Base-by-base conservation (phyloP, 1,140 invertebrate genomes). In the Lepidurus packardi region DNA sequence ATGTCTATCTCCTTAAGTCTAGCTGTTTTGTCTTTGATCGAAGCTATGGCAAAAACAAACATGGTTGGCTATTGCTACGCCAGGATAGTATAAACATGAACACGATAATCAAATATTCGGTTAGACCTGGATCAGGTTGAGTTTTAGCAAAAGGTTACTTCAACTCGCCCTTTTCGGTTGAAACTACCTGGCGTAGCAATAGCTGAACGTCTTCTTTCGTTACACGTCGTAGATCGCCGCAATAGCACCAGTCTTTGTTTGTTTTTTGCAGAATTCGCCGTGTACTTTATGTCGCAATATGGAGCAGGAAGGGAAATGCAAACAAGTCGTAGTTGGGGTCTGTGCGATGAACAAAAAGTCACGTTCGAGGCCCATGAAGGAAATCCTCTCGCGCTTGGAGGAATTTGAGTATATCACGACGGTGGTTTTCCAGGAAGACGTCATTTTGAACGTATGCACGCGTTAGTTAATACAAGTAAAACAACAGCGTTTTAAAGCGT, bases 291-390 rank as follows among this genome's bases (percentile, higher is more conserved):
- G 53, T 21, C 53, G 21, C 16, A 65, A 79, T 13, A 77, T 78
- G 43, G 78, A 78, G 43, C 34, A 21, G 25, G 73, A 78, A 8
- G 78, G 73, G 16, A n/a, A 41, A 34, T 90, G 82, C 43, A 93
- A 93, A 83, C 92, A 96, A 83, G 95, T 99, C 76, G 88, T 96
- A 83, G 95, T 99, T 80, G 97, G 97, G 74, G 92, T 99, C 79
- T 99, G 97, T 88, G 96, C 97, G 65, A 99, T 99, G 97, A 93
- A 94, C 81, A 99, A 99, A 85, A 99, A 99, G 86, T 96, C 96
- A 4, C 92, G 96, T 82, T 98, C 96, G 76, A 98, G 98, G 87
- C 97, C 97, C 2, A 99, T 99, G 97, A 95, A 94, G 84, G 97
- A 98, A 86, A 99, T 99, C 83, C 88, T 99, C 21, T 95, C 92